These are phyloP conservation scores for Drosophila anceps DNA, from an alignment of 2,888 invertebrate genomes.

Conservation along the genomic window DNA sequence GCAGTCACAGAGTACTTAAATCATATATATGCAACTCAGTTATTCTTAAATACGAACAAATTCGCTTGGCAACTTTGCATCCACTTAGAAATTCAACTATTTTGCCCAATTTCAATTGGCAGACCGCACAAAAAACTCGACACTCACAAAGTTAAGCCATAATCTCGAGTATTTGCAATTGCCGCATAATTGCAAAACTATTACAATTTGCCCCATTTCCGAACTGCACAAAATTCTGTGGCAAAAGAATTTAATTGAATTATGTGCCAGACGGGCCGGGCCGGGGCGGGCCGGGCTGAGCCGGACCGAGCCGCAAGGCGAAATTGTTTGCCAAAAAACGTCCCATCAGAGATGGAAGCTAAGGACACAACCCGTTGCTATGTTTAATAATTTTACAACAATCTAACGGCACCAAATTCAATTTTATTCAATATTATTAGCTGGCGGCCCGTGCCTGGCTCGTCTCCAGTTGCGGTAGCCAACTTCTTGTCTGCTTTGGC, in stretches of 20 bases:
- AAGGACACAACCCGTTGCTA: constrained; percentile 29
- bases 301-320: constrained; percentile 24
- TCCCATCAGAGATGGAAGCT: neutral
- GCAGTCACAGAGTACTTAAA: neutral
- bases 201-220: constrained; percentile 63
- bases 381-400: constrained; percentile 74
- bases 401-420: constrained; percentile 64
- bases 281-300: neutral
- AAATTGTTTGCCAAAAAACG: constrained; percentile 59
- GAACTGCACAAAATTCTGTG: constrained; percentile 33
- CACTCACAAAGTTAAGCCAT: constrained; percentile 19
- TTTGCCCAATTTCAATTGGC: constrained; percentile 28
- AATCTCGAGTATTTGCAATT: constrained; percentile 44
- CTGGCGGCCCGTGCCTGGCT: constrained; percentile 37
- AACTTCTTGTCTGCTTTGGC: constrained; percentile 57
- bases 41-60: neutral
- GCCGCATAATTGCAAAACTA: constrained; percentile 71
- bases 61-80: neutral
- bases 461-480: constrained; percentile 58
- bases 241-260: constrained; percentile 70
- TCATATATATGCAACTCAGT: neutral
- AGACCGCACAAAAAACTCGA: constrained; percentile 15
- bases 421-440: constrained; percentile 78
- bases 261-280: constrained; percentile 48
- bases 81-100: constrained; percentile 5